phyloP scores from a whole-genome alignment of 2,113 vertebrate species.

The Capricornis sumatraensis region DNA sequence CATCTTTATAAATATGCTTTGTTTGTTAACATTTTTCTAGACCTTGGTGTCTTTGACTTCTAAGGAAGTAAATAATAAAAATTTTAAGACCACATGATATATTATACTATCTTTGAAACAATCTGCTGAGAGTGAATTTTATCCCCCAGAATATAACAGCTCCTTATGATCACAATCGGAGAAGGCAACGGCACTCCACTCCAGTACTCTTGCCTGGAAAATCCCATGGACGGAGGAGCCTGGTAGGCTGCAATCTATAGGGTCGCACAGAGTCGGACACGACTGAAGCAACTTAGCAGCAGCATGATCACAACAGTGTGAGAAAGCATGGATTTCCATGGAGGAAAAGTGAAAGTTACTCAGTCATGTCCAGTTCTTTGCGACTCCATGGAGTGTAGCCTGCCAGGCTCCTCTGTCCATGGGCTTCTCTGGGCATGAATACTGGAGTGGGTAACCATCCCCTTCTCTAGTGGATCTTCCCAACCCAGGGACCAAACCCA shows the following conservation, averaged over 20 bases:
- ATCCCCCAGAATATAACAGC: not conserved
- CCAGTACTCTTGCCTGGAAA: no score
- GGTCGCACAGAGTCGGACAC: no score
- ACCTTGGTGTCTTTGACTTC: slow-evolving; percentile 43
- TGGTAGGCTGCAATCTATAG: no score
- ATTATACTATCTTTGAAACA: slow-evolving; percentile 29
- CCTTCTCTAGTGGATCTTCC: not conserved
- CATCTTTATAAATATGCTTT: not conserved
- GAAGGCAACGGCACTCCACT: no score
- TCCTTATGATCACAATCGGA: not conserved
- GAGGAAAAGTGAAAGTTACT: not conserved
- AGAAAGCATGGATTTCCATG: not conserved
- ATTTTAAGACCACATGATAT: not conserved
- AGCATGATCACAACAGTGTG: not conserved
- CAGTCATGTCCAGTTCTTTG: not conserved
- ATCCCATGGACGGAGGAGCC: no score
- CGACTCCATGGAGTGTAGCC: not conserved
- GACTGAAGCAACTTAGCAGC: no score
- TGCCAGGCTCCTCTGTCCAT: not conserved
- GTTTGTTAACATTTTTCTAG: not conserved
- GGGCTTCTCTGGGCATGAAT: not conserved
- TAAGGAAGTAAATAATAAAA: slow-evolving; percentile 35
- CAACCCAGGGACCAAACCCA: not conserved
- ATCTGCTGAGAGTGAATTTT: slow-evolving; percentile 26
- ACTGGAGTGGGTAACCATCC: not conserved